Evolutionary conservation across 2,113 vertebrate species (phyloP), one percentile per base, ranked within the genome.

Genomic region (Thalassarche chlororhynchos): DNA sequence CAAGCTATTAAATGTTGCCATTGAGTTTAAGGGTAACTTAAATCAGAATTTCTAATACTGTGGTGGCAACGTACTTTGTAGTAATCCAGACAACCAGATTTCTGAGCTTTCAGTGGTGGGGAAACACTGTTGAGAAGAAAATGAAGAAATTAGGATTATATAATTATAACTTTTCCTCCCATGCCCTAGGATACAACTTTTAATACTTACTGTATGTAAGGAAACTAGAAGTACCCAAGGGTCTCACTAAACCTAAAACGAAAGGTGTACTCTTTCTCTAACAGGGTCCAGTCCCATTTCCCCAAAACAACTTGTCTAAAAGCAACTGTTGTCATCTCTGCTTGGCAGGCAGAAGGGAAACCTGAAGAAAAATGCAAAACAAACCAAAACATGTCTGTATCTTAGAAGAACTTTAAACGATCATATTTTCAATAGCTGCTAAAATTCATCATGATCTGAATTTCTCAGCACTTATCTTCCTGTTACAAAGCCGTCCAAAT

Each of bases 401-500:
- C 51, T 75, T 78, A 85, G 91, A 85, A 61, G 49, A 90, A 66
- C 71, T 38, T 42, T 4, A 61, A 88, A 40, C 40, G 5, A 40
- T 28, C 9, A 0, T 31, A 46, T 66, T 93, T 83, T 52, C 51
- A 83, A 86, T 25, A 71, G 72, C 72, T 76, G 88, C 24, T 80
- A 31, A 91, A 96, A 79, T n/a, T 75, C 71, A 32, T 26, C 57
- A 34, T 42, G 61, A 91, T 89, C 49, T 44, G 68, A 74, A 74
- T 84, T 87, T 46, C 72, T 71, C 57, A 83, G 88, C 71, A 65
- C 40, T 86, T 61, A 36, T n/a, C 78, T 32, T 42, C 51, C 31
- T 31, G 60, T 52, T 86, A 84, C 68, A 70, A 93, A 89, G 52
- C 52, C 87, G 88, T 76, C 91, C 91, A 66, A 93, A 91, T 8